Conservation (phyloP, 2,888 invertebrate genomes). For the Machimus rusticus region DNA sequence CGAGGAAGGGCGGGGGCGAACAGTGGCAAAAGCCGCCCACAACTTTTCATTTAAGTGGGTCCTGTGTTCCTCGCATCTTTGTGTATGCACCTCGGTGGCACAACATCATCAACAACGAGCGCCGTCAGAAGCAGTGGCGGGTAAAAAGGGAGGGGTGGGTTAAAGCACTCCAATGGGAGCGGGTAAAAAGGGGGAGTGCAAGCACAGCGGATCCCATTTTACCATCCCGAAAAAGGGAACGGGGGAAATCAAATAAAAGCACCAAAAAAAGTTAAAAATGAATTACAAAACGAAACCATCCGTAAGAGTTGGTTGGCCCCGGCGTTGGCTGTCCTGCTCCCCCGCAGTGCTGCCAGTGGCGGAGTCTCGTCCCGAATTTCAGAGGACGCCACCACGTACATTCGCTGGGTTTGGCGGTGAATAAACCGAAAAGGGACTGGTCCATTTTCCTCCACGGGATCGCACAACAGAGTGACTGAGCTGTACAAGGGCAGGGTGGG, state of each 20-base stretch:
- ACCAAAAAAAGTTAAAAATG: background rate
- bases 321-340: background rate
- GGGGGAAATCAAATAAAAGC: slow-evolving; percentile 18
- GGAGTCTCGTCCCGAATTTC: background rate
- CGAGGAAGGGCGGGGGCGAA: background rate
- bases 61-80: background rate
- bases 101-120: background rate
- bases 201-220: background rate
- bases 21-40: background rate
- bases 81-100: background rate
- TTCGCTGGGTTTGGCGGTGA: background rate
- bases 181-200: background rate
- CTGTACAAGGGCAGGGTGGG: background rate
- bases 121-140: background rate
- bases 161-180: background rate
- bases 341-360: background rate
- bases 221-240: background rate
- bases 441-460: background rate
- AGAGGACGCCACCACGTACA: background rate
- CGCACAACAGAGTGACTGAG: background rate
- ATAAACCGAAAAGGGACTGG: background rate
- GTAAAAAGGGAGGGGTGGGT: background rate
- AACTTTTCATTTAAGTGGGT: slow-evolving; percentile 20
- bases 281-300: slow-evolving; percentile 10
- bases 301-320: background rate